A percentile compares a stretch with the other conserved stretches of the same genome.
Evolutionary conservation across 1,140 invertebrate genomes (phyloP).

Genomic region (Leptoteleia sp.): DNA sequence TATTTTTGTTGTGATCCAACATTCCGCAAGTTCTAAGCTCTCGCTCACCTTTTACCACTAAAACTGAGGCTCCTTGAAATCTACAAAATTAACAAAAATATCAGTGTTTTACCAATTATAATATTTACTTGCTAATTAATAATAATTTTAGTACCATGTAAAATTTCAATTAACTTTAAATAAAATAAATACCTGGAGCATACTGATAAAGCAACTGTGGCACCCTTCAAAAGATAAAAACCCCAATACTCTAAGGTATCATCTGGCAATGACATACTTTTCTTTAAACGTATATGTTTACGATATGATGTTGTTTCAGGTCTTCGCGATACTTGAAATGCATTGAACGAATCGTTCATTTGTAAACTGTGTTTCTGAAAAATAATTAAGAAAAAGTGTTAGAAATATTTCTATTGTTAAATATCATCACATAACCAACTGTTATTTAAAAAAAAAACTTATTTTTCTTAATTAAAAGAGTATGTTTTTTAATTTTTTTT

Average conservation of each 20-base stretch:
- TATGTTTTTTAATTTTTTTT: too few relatives aligned
- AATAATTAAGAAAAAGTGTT: too few relatives aligned
- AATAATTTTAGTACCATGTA: too few relatives aligned
- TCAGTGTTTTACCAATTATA: too few relatives aligned
- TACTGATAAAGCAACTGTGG: constrained; percentile 87
- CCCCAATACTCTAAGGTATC: constrained; percentile 94
- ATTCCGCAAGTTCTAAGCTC: constrained; percentile 89
- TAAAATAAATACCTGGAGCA: constrained; percentile 85
- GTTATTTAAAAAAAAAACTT: too few relatives aligned
- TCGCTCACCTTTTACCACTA: constrained; percentile 89
- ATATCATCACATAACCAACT: too few relatives aligned
- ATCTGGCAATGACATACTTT: constrained; percentile 90
- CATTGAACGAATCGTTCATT: constrained; percentile 91
- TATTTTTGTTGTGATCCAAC: constrained; percentile 86
- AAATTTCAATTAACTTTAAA: too few relatives aligned
- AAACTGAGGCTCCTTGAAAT: constrained; percentile 87
- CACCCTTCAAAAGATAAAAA: constrained; percentile 90
- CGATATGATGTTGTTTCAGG: constrained; percentile 86
- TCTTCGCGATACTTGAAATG: constrained; percentile 87
- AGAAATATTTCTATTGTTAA: too few relatives aligned
- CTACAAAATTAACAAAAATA: constrained; percentile 73
- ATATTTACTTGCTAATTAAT: too few relatives aligned
- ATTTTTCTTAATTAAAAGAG: too few relatives aligned
- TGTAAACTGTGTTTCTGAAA: constrained; percentile 86
- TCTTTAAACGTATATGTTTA: constrained; percentile 89